Evolutionary conservation across 1,140 invertebrate species (phyloP).

Genomic region (Eupristina koningsbergeri): DNA sequence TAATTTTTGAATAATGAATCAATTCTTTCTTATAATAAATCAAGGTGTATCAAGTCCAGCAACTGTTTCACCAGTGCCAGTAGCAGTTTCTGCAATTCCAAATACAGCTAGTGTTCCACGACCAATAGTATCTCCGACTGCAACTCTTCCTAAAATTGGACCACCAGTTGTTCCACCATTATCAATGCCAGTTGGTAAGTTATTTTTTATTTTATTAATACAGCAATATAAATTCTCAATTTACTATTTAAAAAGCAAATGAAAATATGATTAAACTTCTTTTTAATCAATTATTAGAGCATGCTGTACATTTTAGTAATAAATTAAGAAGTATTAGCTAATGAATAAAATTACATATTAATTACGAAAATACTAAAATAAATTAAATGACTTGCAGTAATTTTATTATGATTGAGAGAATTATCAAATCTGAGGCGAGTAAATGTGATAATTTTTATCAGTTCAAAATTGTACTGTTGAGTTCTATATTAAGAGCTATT

Average conservation of each 20-base stretch:
- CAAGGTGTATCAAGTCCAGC: conserved; percentile 54
- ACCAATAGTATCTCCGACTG: conserved; percentile 57
- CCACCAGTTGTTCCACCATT: conserved; percentile 47
- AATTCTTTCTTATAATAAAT: conserved; percentile 42
- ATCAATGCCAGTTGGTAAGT: conserved; percentile 42
- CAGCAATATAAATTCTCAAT: neutral
- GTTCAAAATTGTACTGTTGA: neutral
- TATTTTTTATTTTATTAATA: neutral
- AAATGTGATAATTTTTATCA: conserved; percentile 32
- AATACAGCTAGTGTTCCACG: conserved; percentile 50
- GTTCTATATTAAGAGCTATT: neutral
- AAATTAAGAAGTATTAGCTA: neutral
- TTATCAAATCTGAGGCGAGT: conserved; percentile 5
- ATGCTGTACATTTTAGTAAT: neutral
- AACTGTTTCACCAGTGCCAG: conserved; percentile 56
- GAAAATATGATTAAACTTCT: neutral
- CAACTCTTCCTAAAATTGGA: conserved; percentile 53
- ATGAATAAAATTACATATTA: neutral
- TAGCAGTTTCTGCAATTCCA: conserved; percentile 49
- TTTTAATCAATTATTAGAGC: neutral
- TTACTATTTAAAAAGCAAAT: neutral
- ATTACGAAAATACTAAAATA: neutral
- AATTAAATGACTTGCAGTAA: neutral
- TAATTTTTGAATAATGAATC: neutral
- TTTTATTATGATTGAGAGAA: neutral